phyloP scores from a whole-genome alignment of 2,888 invertebrate species.

The Drosophila maculinotata region DNA sequence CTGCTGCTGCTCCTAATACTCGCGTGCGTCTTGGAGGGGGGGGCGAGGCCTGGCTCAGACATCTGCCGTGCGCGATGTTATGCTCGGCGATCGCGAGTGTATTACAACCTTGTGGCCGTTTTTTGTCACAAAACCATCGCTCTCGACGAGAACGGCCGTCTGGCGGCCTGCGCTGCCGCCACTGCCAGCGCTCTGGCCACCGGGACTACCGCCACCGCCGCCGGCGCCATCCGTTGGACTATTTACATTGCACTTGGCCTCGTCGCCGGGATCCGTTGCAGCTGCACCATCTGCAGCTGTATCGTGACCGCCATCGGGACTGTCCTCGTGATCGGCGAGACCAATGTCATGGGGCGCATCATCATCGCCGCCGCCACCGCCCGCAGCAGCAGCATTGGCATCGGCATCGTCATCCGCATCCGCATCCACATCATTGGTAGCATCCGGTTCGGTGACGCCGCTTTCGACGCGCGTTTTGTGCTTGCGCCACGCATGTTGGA shows the following conservation, averaged over 20 bases:
- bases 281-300: slow-evolving; percentile 27
- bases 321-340: too few relatives aligned
- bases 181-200: slow-evolving; percentile 87
- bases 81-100: slow-evolving; percentile 93
- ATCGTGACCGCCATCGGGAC: slow-evolving; percentile 63
- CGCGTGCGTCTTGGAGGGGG: slow-evolving; percentile 88
- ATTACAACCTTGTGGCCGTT: slow-evolving; percentile 96
- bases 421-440: slow-evolving; percentile 84
- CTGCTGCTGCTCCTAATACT: slow-evolving; percentile 78
- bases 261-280: slow-evolving; percentile 34
- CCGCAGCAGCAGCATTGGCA: slow-evolving; percentile 78
- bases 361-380: slow-evolving; percentile 80
- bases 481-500: slow-evolving; percentile 97
- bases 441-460: slow-evolving; percentile 86
- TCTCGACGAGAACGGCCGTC: slow-evolving; percentile 94
- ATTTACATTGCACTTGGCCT: slow-evolving; percentile 58
- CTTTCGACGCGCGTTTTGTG: slow-evolving; percentile 90
- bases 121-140: slow-evolving; percentile 93
- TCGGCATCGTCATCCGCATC: slow-evolving; percentile 70
- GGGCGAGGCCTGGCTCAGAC: slow-evolving; percentile 93
- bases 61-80: slow-evolving; percentile 93
- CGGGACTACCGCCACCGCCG: slow-evolving; percentile 66
- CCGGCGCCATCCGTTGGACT: slow-evolving; percentile 65
- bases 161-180: slow-evolving; percentile 86
- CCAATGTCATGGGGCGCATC: slow-evolving; percentile 80